phyloP scores from a whole-genome alignment of 2,797 vertebrate species.

The Darevskia mixta region DNA sequence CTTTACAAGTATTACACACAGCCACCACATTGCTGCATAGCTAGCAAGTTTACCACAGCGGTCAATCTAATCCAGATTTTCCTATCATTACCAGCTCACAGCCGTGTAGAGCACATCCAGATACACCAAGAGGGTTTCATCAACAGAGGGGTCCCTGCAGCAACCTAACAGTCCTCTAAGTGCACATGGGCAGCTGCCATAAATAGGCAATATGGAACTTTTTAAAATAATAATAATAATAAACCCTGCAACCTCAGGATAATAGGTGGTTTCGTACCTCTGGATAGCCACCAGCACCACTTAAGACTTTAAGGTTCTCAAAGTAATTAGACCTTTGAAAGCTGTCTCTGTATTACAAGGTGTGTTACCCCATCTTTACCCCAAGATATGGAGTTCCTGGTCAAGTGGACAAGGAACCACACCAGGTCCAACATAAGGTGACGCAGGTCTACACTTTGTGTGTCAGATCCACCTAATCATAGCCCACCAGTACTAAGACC shows the following conservation, averaged over 20 bases:
- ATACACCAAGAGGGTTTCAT: background rate
- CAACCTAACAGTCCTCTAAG: background rate
- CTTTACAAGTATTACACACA: background rate
- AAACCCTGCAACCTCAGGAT: too few relatives aligned
- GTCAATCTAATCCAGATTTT: background rate
- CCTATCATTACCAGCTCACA: background rate
- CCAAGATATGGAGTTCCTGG: background rate
- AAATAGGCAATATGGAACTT: background rate
- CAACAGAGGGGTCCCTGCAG: too few relatives aligned
- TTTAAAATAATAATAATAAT: too few relatives aligned
- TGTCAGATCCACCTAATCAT: background rate
- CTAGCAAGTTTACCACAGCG: background rate
- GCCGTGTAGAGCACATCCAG: background rate
- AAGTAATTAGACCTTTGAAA: background rate
- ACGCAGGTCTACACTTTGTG: background rate
- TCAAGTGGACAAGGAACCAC: background rate
- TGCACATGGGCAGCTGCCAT: background rate
- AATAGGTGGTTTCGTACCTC: background rate
- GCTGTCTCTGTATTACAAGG: background rate
- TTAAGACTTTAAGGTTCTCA: background rate
- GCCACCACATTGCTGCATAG: too few relatives aligned
- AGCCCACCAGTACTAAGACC: background rate
- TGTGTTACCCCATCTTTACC: background rate
- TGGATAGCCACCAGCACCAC: too few relatives aligned
- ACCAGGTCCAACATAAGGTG: too few relatives aligned